These are phyloP conservation scores for Pheosia gnoma DNA, from an alignment of 2,888 invertebrate genomes.

Conservation along the genomic window DNA sequence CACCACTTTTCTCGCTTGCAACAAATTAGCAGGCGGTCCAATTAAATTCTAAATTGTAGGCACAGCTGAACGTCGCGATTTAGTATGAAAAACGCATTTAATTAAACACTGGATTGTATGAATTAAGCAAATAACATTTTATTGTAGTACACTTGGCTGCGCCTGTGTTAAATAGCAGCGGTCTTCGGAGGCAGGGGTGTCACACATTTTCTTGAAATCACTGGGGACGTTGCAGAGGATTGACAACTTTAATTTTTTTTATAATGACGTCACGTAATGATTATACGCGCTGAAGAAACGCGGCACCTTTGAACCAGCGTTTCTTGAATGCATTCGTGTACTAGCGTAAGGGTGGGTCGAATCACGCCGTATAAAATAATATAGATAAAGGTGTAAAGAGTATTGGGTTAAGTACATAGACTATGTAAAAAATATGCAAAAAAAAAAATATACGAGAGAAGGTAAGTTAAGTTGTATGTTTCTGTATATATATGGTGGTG, in stretches of 20 bases:
- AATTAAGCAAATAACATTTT: conserved; percentile 45
- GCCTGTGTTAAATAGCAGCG: conserved; percentile 20
- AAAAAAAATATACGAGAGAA: no score
- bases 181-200: not conserved
- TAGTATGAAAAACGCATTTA: conserved; percentile 48
- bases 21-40: conserved; percentile 28
- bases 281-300: no score
- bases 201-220: not conserved
- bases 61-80: conserved; percentile 33
- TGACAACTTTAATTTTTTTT: not conserved
- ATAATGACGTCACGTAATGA: no score
- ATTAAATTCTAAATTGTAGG: conserved; percentile 31
- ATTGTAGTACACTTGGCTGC: conserved; percentile 31
- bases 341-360: no score
- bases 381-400: no score
- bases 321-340: no score
- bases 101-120: conserved; percentile 48
- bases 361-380: no score
- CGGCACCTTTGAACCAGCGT: no score
- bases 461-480: no score
- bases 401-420: no score
- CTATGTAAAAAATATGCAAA: no score
- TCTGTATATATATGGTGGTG: no score
- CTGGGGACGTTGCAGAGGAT: not conserved
- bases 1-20: conserved; percentile 10